These are phyloP conservation scores for Indicator indicator DNA, from an alignment of 2,113 vertebrate species.

Conservation along the genomic window DNA sequence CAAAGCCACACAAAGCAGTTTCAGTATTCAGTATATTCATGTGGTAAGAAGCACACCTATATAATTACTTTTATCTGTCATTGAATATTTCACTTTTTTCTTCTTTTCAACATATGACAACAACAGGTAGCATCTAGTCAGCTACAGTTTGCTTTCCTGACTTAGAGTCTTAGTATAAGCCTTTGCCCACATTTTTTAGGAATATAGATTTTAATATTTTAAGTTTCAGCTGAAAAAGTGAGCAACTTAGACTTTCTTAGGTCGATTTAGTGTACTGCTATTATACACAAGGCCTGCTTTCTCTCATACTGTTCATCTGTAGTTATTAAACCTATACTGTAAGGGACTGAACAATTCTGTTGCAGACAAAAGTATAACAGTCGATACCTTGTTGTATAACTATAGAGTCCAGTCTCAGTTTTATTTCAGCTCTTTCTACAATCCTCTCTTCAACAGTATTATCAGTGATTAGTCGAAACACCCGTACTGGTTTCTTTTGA, in stretches of 20 bases:
- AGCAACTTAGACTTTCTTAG: background rate
- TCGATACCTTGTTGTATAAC: conserved; percentile 91
- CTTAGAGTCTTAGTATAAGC: background rate
- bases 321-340: background rate
- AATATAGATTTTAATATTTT: background rate
- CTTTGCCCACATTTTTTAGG: background rate
- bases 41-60: background rate
- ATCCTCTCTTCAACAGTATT: conserved; percentile 92
- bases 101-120: background rate
- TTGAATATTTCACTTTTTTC: background rate
- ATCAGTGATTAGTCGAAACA: conserved; percentile 90
- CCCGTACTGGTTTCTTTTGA: conserved; percentile 89
- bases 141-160: background rate
- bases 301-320: background rate
- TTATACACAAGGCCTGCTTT: conserved; percentile 17
- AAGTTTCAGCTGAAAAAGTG: background rate
- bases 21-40: background rate
- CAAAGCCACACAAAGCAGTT: background rate
- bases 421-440: conserved; percentile 92
- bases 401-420: conserved; percentile 90
- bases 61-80: background rate
- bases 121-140: background rate
- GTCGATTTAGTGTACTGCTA: background rate
- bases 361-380: conserved; percentile 46
- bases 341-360: conserved; percentile 43